Evolutionary conservation across 2,888 invertebrate species (phyloP).

Genomic region (Caradrina clavipalpis): DNA sequence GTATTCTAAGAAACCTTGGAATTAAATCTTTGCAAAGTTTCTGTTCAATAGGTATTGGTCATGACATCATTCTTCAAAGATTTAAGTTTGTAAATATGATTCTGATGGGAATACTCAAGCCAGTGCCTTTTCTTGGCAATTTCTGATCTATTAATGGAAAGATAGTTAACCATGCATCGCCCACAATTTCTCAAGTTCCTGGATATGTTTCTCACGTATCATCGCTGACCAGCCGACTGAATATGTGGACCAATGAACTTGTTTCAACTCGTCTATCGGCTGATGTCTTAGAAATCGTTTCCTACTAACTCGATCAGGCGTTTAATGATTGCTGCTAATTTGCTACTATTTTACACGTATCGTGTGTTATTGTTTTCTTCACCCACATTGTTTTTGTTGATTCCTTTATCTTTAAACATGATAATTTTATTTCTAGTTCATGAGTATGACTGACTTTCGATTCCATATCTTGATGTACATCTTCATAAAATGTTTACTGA

Average conservation of each 20-base stretch:
- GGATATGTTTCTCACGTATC: conserved; percentile 86
- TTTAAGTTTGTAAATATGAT: background rate
- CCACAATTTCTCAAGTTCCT: conserved; percentile 83
- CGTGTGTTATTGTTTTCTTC: conserved; percentile 57
- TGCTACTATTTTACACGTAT: conserved; percentile 64
- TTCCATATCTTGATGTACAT: conserved; percentile 55
- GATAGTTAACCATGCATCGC: conserved; percentile 64
- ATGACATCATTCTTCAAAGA: background rate
- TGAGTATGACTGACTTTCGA: conserved; percentile 52
- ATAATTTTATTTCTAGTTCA: conserved; percentile 34
- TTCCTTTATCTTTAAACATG: conserved; percentile 32
- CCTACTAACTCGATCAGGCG: conserved; percentile 88
- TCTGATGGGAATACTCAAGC: background rate
- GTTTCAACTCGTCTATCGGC: conserved; percentile 85
- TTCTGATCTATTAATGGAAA: conserved; percentile 46
- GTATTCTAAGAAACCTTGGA: conserved; percentile 16
- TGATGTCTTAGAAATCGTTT: conserved; percentile 87
- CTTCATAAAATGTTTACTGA: conserved; percentile 41
- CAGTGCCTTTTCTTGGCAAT: background rate
- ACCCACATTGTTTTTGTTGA: conserved; percentile 39
- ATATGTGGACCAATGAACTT: conserved; percentile 89
- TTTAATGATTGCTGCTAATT: conserved; percentile 81
- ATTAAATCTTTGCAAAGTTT: conserved; percentile 25
- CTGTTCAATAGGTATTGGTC: background rate
- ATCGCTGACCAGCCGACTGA: conserved; percentile 84